Evolutionary conservation across 2,113 vertebrate genomes (phyloP), one percentile per base, ranked within the genome.

Genomic region (Alligator mississippiensis): DNA sequence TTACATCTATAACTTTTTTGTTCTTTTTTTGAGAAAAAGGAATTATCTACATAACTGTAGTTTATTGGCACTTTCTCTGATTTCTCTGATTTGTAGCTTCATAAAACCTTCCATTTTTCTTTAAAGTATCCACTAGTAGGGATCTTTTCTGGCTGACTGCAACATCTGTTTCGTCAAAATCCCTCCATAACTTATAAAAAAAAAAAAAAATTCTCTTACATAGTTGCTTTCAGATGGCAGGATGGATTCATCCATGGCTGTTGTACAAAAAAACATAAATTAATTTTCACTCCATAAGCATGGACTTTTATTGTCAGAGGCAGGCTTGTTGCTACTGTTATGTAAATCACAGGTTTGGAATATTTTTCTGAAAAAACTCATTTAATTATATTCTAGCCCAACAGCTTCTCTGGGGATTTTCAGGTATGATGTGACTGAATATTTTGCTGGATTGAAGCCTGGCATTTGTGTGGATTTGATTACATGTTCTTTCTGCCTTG

Each of bases 361-460:
- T n/a, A 6, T 68, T 88, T 21, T 89, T 96, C 96, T 97, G 96
- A 98, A 91, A 97, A 90, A 92, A 87, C 38, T 5, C 55, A 93
- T 98, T 98, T 96, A 97, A 97, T 98, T 99, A 84, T 97, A 93
- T 99, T 99, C 91, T 99, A 99, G 99, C 99, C 95, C 99, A 99
- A 88, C 99, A 99, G 64, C 98, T 98, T 97, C 98, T 99, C 92
- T 99, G 99, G 99, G 99, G 99, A 96, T 99, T 98, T 96, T 98
- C 99, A 98, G 99, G 99, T 99, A 99, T 96, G 98, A 96, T 80
- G 89, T 93, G 79, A 90, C 80, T 96, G 84, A 92, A 90, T 92
- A 87, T 90, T 96, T 84, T 96, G 95, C 95, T 97, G 92, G 93
- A 96, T 93, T 97, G 95, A 96, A 97, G 94, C 84, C 88, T 97